Evolutionary conservation across 2,797 vertebrate genomes (phyloP).

Genomic region (Peromyscus eremicus): DNA sequence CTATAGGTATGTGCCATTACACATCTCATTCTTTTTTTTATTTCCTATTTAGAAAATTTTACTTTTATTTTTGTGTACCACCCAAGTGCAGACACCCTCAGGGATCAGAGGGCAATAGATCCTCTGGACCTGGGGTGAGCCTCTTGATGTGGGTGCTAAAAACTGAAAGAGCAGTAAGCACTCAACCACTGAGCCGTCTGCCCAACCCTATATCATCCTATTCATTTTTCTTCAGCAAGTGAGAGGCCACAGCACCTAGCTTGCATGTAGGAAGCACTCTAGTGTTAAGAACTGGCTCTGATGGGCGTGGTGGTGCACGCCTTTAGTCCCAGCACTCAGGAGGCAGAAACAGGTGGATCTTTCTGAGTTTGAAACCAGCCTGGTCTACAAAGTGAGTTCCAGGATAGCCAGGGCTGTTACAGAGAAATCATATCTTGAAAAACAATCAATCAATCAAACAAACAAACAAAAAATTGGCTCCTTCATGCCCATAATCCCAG

Average conservation of each 20-base stretch:
- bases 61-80: background rate
- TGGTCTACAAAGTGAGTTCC: background rate
- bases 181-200: background rate
- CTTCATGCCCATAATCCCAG: background rate
- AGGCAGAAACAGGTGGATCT: no score
- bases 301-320: background rate
- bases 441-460: background rate
- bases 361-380: background rate
- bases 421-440: background rate
- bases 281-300: background rate
- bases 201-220: background rate
- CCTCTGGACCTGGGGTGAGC: background rate
- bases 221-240: conserved; percentile 43
- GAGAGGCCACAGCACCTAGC: background rate
- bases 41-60: background rate
- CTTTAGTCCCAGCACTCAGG: background rate
- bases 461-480: background rate
- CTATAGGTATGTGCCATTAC: background rate
- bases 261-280: background rate
- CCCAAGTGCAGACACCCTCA: background rate
- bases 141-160: background rate
- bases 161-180: background rate
- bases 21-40: background rate
- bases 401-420: background rate
- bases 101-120: background rate